Evolutionary conservation across 2,888 invertebrate species (phyloP), one percentile per base, ranked within the genome.

Genomic region (Electrophaes corylata): DNA sequence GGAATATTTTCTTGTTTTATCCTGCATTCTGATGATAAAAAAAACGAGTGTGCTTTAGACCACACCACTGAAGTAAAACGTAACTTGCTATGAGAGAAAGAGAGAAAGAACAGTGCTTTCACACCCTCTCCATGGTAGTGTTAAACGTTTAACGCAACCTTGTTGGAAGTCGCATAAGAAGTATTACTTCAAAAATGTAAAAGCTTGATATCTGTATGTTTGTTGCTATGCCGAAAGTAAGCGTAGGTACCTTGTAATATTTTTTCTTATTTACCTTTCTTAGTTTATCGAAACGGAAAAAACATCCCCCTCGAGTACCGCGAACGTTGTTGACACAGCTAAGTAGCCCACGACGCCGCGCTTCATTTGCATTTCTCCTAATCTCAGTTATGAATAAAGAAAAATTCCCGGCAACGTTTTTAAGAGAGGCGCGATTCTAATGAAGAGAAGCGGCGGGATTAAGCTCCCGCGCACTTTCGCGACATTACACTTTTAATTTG

Each of bases 401-500:
- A 91, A 91, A 90, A 91, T 86, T 88, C 83, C 73, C 72, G 76
- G 80, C 83, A 84, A 87, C 81, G 85, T 86, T 88, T 88, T 84
- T 84, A 87, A 87, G 82, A 85, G 72, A 76, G 80, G 78, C 76
- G 78, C 90, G 90, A 88, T 88, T 78, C 83, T 91, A 91, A 91
- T 91, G 91, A 91, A 91, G 86, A 85, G 71, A 76, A 81, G 78
- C 76, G 78, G 79, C 63, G 79, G 91, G 90, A 88, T 89, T 89
- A 89, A 70, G 69, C 67, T 23, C 43, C 75, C 73, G 72, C 81
- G 83, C 81, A 83, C 84, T 88, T 84, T 88, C 88, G 84, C 90
- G 89, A 91, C 91, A 88, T 94, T 94, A 94, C 93, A 94, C 94
- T 94, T 94, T 94, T 94, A 94, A 94, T 94, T 94, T 94, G 93